A percentile compares a stretch with the other conserved stretches of the same genome.
Conservation (phyloP, 2,113 vertebrate genomes). For the Cyanoliseus patagonus region DNA sequence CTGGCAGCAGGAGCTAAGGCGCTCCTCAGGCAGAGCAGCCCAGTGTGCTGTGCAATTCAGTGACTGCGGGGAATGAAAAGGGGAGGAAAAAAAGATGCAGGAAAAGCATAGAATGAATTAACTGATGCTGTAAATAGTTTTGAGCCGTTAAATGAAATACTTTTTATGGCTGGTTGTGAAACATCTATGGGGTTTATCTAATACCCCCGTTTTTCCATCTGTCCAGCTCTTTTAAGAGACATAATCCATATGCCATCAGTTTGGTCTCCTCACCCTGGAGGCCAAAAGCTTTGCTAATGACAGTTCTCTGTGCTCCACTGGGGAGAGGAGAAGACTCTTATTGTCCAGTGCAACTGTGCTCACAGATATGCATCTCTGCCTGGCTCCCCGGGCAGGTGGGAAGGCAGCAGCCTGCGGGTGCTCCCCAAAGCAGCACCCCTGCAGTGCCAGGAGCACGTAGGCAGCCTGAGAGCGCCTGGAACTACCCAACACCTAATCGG, state of each 20-base stretch:
- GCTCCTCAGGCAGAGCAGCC: not conserved
- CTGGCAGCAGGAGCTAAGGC: not conserved
- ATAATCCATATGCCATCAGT: not conserved
- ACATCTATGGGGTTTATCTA: not conserved
- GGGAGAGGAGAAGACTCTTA: not conserved
- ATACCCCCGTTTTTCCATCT: not conserved
- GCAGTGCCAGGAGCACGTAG: not conserved
- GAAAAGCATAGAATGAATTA: not conserved
- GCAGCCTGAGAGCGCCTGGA: rapidly evolving
- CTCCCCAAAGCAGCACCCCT: too few relatives aligned
- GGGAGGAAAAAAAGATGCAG: not conserved
- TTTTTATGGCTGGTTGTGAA: not conserved
- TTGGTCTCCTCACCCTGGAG: not conserved
- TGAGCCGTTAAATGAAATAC: conserved; percentile 7
- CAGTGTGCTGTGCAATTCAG: rapidly evolving
- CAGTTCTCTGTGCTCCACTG: rapidly evolving
- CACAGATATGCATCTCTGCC: not conserved
- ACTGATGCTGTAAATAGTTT: not conserved
- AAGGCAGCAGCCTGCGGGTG: not conserved
- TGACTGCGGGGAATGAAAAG: rapidly evolving
- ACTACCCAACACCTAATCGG: not conserved
- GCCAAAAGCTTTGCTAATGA: not conserved
- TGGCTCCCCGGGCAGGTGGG: not conserved
- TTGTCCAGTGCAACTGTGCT: too few relatives aligned
- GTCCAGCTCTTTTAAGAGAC: not conserved